Evolutionary conservation across 2,797 vertebrate species (phyloP), one percentile per base, ranked within the genome.

Genomic region (Tachyglossus aculeatus): DNA sequence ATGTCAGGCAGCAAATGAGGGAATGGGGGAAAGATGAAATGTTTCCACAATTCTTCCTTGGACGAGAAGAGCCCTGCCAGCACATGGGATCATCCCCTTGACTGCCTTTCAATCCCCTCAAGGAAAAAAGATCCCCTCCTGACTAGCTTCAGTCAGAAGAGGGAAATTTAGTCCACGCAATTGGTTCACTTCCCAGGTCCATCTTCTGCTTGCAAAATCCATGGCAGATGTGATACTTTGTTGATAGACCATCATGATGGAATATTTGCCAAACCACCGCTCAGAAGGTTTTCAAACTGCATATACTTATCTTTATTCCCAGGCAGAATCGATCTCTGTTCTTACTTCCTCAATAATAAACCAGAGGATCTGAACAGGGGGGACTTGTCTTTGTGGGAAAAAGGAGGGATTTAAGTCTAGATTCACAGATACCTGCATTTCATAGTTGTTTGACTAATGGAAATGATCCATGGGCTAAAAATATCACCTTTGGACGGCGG

Each of bases 401-500:
- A 48, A 48, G 31, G n/a, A 48, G 12, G 43, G 25, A 48, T 8
- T 48, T 48, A 45, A 48, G 21, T 19, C 45, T 29, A 16, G 27
- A 48, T 24, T 31, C 27, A 48, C 32, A 9, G 34, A 53, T 55
- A 5, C 21, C 9, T 65, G 53, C 29, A 43, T 47, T 37, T 52
- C 37, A 18, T 53, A 48, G 39, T 3, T 14, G 34, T 54, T 48
- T 53, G 53, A 52, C 11, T 12, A 18, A 50, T 38, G 48, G 71
- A 74, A 71, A 69, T 37, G 45, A 56, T 60, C 43, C 45, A 29
- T 27, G 12, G 53, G 27, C 62, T 5, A 0, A 50, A 61, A 71
- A 37, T 24, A 19, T 29, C 41, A 58, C 24, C 66, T 70, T 57
- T 32, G 1, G 7, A 64, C 38, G 2, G n/a, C n/a, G n/a, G n/a